These are phyloP conservation scores for Amblyjoppa fuscipennis DNA, from an alignment of 2,888 invertebrate species.

Conservation along the genomic window DNA sequence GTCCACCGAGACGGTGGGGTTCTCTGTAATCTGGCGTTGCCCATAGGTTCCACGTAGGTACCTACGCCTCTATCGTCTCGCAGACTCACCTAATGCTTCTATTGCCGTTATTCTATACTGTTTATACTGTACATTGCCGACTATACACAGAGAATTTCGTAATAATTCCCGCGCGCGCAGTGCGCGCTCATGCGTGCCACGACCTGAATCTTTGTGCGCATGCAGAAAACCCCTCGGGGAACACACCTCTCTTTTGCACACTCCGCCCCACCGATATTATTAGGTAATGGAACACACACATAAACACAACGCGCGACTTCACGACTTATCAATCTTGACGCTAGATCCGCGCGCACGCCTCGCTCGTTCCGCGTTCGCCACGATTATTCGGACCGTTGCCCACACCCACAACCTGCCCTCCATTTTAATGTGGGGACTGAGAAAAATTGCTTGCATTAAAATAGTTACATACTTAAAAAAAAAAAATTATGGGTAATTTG, in stretches of 20 bases:
- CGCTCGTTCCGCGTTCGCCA: constrained; percentile 60
- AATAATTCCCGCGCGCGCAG: constrained; percentile 80
- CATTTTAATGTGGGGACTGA: not conserved
- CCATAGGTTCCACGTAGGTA: constrained; percentile 50
- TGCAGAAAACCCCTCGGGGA: constrained; percentile 67
- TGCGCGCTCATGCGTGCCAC: constrained; percentile 83
- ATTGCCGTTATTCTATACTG: constrained; percentile 12
- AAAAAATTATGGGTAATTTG: not conserved
- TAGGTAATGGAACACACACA: constrained; percentile 64
- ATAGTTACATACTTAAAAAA: not conserved
- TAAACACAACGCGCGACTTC: constrained; percentile 15
- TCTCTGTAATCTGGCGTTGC: constrained; percentile 38
- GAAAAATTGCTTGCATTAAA: constrained; percentile 1
- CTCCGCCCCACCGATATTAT: constrained; percentile 63
- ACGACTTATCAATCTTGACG: constrained; percentile 45
- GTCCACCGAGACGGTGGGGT: constrained; percentile 27
- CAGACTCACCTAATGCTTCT: constrained; percentile 29
- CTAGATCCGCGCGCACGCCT: constrained; percentile 28
- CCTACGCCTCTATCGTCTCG: constrained; percentile 59
- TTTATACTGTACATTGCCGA: constrained; percentile 23
- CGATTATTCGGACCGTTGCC: constrained; percentile 64
- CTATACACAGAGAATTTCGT: constrained; percentile 78
- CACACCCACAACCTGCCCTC: constrained; percentile 35
- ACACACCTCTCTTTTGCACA: constrained; percentile 63
- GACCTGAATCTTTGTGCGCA: constrained; percentile 82